phyloP scores from a whole-genome alignment of 2,113 vertebrate genomes.

The Notothenia coriiceps region DNA sequence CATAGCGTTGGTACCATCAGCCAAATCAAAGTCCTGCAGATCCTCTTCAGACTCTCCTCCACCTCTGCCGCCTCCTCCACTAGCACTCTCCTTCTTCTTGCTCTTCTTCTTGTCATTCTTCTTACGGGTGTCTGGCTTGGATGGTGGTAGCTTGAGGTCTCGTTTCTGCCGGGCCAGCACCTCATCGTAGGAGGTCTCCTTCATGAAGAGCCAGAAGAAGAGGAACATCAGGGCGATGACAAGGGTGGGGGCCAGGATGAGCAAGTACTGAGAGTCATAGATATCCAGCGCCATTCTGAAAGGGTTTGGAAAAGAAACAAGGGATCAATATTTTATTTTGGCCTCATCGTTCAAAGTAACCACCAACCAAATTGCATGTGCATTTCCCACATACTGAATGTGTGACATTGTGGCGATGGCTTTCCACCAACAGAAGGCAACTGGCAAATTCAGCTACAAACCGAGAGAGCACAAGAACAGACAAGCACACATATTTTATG shows the following conservation, averaged over 20 bases:
- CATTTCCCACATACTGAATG: neutral
- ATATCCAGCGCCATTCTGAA: constrained; percentile 93
- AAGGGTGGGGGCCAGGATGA: constrained; percentile 93
- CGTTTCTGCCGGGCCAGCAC: constrained; percentile 95
- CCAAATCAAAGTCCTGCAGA: constrained; percentile 88
- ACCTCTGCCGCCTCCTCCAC: constrained; percentile 84
- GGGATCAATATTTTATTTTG: neutral
- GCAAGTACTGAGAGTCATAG: constrained; percentile 96
- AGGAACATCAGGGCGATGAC: constrained; percentile 96
- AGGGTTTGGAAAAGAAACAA: constrained; percentile 5
- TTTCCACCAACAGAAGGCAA: neutral
- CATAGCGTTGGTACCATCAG: constrained; percentile 81
- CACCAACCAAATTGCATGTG: neutral
- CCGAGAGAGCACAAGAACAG: neutral
- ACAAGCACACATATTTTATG: neutral
- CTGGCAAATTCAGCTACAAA: neutral
- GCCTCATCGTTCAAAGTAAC: neutral
- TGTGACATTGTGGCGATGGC: neutral
- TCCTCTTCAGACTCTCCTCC: constrained; percentile 95
- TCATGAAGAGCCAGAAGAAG: constrained; percentile 99
- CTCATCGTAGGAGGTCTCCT: constrained; percentile 97
- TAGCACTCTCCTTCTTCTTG: constrained; percentile 94
- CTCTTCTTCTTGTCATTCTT: constrained; percentile 96
- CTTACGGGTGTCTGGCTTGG: constrained; percentile 91
- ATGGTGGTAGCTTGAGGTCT: constrained; percentile 89